Base-by-base conservation (phyloP, 2,888 invertebrate genomes). In the Athalia cordata region DNA sequence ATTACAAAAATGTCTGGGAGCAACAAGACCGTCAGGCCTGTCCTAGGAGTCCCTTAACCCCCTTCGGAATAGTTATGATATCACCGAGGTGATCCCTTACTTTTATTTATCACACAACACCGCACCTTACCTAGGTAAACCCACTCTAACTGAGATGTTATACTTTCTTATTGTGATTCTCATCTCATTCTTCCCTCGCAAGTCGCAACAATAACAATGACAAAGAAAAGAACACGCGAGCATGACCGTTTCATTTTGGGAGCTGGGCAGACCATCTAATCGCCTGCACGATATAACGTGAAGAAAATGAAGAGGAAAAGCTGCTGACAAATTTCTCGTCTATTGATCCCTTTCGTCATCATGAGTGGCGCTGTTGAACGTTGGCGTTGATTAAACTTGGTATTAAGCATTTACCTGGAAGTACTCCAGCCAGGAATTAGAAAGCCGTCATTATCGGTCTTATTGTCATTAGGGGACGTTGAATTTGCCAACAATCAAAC, bases 1-100 rank as follows among this genome's bases (percentile, higher is more conserved):
- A 84, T 83, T 84, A 83, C 81, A 79, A 80, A 66, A 72, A 72
- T 72, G 72, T 72, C 72, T 59, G 72, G 29, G 13, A 59, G 72
- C 72, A 72, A 72, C 72, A 72, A 72, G 57, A 72, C 72, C 72
- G 59, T 7, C 57, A 68, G 52, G 29, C 68, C 68, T 55, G 52
- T 68, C 43, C 52, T 29, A 55, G 29, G 55, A 52, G 72, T 72
- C 72, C 72, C 72, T 72, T 59, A 72, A 72, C 72, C 72, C 72
- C 68, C 55, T 50, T 13, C 47, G 47, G 15, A 59, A 72, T 72
- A 45, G 72, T 72, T 72, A 72, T 72, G 29, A 29, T 29, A 72
- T 45, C 72, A 45, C 4, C 57, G 72, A 5, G 13, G 59, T 72
- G 59, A 47, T 59, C 72, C 72, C 72, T 59, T 57, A 49, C 72